These are phyloP conservation scores for Craterocephalus amniculus DNA, from an alignment of 2,797 vertebrate genomes.

Conservation along the genomic window DNA sequence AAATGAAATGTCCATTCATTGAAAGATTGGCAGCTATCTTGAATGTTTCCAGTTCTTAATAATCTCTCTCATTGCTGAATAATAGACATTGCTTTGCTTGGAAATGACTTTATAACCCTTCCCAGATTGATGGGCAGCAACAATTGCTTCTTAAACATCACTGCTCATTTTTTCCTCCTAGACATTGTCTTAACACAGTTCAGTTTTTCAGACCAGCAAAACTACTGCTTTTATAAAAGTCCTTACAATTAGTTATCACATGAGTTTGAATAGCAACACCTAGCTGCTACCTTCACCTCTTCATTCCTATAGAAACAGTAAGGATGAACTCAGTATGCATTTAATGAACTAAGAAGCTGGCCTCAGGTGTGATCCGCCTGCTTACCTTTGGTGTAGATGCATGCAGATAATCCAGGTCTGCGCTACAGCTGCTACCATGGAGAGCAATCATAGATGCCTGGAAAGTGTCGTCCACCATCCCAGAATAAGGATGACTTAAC, in stretches of 20 bases:
- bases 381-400: slow-evolving; percentile 88
- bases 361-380: slow-evolving; percentile 1
- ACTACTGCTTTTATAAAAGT: not conserved
- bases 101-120: not conserved
- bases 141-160: not conserved
- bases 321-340: not conserved
- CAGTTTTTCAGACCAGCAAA: not conserved
- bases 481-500: slow-evolving; percentile 82
- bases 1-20: not conserved
- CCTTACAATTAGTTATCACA: not conserved
- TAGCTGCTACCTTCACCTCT: not conserved
- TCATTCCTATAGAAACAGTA: not conserved
- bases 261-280: not conserved
- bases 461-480: slow-evolving; percentile 84
- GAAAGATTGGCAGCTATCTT: not conserved
- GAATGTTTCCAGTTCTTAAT: not conserved
- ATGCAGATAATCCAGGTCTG: slow-evolving; percentile 82
- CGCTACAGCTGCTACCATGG: slow-evolving; percentile 83
- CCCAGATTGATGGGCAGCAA: too few relatives aligned
- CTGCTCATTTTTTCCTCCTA: not conserved
- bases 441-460: slow-evolving; percentile 87
- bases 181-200: not conserved
- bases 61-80: not conserved
- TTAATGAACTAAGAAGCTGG: slow-evolving; percentile 26
- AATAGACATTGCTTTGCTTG: not conserved